A percentile compares a stretch with the other conserved stretches of the same genome.
These are phyloP conservation scores for Pipra filicauda DNA, from an alignment of 2,113 vertebrate genomes.

Conservation along the genomic window DNA sequence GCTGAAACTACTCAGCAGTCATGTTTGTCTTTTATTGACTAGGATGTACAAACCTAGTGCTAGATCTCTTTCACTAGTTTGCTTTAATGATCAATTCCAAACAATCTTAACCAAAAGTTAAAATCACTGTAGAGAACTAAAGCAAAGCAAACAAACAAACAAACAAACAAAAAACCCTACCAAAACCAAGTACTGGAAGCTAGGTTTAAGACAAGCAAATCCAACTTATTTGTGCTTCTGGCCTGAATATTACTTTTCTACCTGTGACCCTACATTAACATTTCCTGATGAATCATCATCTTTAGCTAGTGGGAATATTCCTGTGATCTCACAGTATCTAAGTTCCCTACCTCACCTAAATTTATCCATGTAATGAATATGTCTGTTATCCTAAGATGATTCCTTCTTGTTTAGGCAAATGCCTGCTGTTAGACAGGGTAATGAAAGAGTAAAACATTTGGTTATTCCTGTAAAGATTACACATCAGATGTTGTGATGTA, in stretches of 20 bases:
- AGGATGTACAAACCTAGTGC: not conserved
- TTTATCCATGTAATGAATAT: not conserved
- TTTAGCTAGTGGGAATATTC: not conserved
- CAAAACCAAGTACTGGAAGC: not conserved
- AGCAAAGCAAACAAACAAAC: not conserved
- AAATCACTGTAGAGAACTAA: not conserved
- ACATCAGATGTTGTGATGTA: not conserved
- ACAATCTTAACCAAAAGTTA: not conserved
- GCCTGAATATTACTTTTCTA: not conserved
- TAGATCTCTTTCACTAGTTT: not conserved
- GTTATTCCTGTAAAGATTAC: not conserved
- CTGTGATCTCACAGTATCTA: not conserved
- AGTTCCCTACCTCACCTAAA: not conserved
- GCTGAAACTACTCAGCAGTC: not conserved
- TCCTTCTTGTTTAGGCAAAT: constrained; percentile 23
- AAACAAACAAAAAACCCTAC: too few species aligned
- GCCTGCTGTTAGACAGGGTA: not conserved
- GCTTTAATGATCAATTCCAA: not conserved
- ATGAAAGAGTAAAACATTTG: constrained; percentile 3
- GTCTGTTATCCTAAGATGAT: not conserved
- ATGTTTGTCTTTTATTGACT: not conserved
- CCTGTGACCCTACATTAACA: not conserved
- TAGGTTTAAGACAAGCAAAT: not conserved
- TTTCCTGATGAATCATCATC: not conserved
- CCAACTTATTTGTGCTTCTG: not conserved